A percentile compares a stretch with the other conserved stretches of the same genome.
Conservation (phyloP, 2,113 vertebrate genomes). For the Piaya cayana region DNA sequence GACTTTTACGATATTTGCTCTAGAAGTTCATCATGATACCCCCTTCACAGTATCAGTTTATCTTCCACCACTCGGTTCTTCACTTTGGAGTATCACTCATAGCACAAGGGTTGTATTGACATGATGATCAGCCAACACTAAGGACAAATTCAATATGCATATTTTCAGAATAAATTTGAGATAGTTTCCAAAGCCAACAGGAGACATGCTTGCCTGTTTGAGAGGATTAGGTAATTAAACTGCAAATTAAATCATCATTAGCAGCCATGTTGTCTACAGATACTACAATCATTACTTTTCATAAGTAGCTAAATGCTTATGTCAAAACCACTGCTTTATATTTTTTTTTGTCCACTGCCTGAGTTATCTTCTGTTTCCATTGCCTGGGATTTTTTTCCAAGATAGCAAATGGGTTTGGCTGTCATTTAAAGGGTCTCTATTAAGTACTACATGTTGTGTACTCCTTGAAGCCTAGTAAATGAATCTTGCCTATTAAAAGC, state of each 20-base stretch:
- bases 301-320: neutral
- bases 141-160: neutral
- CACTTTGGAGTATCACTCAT: neutral
- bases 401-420: neutral
- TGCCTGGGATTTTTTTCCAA: neutral
- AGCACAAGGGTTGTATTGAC: neutral
- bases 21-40: neutral
- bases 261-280: neutral
- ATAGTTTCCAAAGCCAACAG: neutral
- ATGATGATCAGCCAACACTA: neutral
- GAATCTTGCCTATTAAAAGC: neutral
- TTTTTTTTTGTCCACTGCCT: neutral
- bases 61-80: neutral
- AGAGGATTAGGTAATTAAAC: neutral
- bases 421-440: neutral
- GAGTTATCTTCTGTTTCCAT: neutral
- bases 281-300: neutral
- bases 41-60: neutral
- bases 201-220: neutral
- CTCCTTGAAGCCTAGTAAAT: neutral
- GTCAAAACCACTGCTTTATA: neutral
- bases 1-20: neutral
- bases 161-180: neutral
- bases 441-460: neutral
- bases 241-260: constrained; percentile 12